Evolutionary conservation across 2,113 vertebrate genomes (phyloP).

Genomic region (Daphoenositta chrysoptera): DNA sequence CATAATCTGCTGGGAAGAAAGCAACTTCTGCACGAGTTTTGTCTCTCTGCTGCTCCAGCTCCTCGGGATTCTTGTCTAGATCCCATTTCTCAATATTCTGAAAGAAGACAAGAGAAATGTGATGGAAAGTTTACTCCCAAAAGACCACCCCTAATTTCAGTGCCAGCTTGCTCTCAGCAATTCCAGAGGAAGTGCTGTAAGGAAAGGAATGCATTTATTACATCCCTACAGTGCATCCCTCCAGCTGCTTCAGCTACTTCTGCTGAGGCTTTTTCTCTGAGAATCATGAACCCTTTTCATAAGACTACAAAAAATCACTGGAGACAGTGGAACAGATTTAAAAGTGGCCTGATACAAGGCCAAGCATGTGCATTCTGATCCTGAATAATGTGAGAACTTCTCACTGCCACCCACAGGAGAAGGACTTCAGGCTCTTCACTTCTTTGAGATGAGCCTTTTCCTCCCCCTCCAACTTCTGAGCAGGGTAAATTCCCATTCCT

Average conservation of each 20-base stretch:
- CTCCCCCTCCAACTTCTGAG: background rate
- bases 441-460: background rate
- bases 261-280: background rate
- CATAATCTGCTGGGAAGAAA: slow-evolving; percentile 10
- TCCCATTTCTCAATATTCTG: slow-evolving; percentile 73
- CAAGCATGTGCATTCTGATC: background rate
- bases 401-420: background rate
- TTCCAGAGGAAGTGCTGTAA: background rate
- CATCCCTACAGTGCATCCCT: background rate
- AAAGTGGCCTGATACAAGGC: background rate
- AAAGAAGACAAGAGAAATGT: slow-evolving; percentile 20
- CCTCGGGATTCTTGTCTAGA: slow-evolving; percentile 61
- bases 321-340: background rate
- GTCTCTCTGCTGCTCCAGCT: slow-evolving; percentile 18
- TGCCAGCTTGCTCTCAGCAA: background rate
- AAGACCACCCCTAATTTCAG: background rate
- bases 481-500: background rate
- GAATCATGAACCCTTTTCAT: background rate
- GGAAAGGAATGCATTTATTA: background rate
- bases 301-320: background rate
- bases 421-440: background rate
- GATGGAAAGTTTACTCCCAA: background rate
- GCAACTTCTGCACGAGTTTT: background rate
- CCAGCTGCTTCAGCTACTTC: background rate
- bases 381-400: background rate